phyloP scores from a whole-genome alignment of 1,140 invertebrate species.

The Galleria mellonella region DNA sequence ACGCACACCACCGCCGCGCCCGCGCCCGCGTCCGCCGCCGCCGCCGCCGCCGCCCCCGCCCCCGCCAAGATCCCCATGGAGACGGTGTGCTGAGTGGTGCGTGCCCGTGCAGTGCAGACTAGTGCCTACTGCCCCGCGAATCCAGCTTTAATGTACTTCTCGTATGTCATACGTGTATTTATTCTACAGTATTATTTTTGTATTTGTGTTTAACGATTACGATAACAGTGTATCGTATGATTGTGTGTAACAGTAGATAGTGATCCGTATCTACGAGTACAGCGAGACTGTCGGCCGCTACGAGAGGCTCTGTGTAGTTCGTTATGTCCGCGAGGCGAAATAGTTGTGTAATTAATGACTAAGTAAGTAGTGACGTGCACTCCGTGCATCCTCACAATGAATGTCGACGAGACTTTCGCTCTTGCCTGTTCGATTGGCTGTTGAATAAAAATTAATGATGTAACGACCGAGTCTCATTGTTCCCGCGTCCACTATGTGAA shows the following conservation, averaged over 20 bases:
- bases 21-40: slow-evolving; percentile 79
- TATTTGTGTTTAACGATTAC: slow-evolving; percentile 23
- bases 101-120: not conserved
- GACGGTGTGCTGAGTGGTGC: slow-evolving; percentile 69
- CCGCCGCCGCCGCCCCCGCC: slow-evolving; percentile 79
- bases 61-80: slow-evolving; percentile 77
- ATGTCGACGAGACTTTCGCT: slow-evolving; percentile 8
- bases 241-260: not conserved
- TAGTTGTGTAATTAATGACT: slow-evolving; percentile 3
- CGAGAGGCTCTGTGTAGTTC: not conserved
- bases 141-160: slow-evolving; percentile 12
- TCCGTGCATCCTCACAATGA: not conserved
- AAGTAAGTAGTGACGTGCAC: slow-evolving; percentile 1
- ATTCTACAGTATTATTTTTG: slow-evolving; percentile 56
- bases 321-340: slow-evolving; percentile 2
- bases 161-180: slow-evolving; percentile 21
- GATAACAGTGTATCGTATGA: slow-evolving; percentile 11
- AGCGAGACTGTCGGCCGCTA: not conserved
- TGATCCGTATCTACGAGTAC: slow-evolving; percentile 28
- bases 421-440: slow-evolving; percentile 28
- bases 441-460: slow-evolving; percentile 15
- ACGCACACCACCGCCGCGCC: slow-evolving; percentile 84
- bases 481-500: too few species aligned
- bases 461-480: too few species aligned
- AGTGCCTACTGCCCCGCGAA: not conserved